These are phyloP conservation scores for Perca fluviatilis DNA, from an alignment of 2,113 vertebrate genomes.

Conservation along the genomic window DNA sequence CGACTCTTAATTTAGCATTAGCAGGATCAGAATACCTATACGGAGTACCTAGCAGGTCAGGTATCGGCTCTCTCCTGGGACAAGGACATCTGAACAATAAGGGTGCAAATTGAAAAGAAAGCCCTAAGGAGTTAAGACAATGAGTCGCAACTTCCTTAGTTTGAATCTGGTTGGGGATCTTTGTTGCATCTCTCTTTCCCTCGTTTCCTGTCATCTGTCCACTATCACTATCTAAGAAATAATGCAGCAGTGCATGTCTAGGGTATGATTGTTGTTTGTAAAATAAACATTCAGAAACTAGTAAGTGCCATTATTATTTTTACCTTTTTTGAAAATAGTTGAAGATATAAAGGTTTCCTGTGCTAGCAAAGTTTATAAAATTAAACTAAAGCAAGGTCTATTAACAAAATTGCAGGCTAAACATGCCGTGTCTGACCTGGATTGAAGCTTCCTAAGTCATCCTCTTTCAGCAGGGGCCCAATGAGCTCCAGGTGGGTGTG, in stretches of 20 bases:
- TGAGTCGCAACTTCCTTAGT: neutral
- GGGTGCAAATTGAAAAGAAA: neutral
- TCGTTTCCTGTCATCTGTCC: neutral
- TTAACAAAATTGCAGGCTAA: neutral
- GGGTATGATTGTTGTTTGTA: too few relatives aligned
- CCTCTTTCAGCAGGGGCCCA: constrained; percentile 81
- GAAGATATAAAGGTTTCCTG: neutral
- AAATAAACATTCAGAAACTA: neutral
- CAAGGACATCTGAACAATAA: neutral
- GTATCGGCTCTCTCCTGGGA: neutral
- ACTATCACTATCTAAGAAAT: neutral
- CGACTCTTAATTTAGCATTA: neutral
- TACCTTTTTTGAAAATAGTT: neutral
- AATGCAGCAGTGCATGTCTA: neutral
- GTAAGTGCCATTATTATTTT: neutral
- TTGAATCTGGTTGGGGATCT: neutral
- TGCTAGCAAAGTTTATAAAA: neutral
- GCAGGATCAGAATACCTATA: neutral
- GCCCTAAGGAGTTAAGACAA: neutral
- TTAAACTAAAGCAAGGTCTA: neutral
- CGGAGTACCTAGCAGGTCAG: neutral
- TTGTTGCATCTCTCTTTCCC: too few relatives aligned
- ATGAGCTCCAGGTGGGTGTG: constrained; percentile 83
- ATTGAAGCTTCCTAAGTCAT: constrained; percentile 49
- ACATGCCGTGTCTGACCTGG: constrained; percentile 61